Percentiles rank a stretch among this genome's conserved stretches.
These are phyloP conservation scores for Grallaria varia DNA, from an alignment of 2,113 vertebrate genomes.

Conservation along the genomic window DNA sequence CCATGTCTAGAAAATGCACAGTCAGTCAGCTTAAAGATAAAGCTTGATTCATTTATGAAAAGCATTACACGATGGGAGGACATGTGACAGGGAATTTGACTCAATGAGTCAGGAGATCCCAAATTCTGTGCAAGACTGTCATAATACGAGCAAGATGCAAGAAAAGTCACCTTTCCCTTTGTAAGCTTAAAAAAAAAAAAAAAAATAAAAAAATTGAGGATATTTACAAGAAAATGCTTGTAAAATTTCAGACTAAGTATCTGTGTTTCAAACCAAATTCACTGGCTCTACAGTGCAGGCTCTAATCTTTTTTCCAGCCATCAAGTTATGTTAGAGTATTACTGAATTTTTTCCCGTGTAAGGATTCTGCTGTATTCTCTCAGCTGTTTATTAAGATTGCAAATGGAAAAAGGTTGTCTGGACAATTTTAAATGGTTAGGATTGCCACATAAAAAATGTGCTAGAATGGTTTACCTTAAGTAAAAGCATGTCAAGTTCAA, in stretches of 20 bases:
- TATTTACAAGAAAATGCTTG: neutral
- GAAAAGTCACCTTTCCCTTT: neutral
- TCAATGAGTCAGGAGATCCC: neutral
- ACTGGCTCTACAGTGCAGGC: neutral
- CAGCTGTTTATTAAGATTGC: neutral
- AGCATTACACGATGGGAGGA: neutral
- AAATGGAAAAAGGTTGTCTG: neutral
- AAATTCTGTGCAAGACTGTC: neutral
- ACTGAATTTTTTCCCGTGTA: neutral
- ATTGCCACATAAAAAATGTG: neutral
- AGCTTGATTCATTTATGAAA: neutral
- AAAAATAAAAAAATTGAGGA: neutral
- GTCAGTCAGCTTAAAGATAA: neutral
- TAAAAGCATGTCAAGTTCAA: neutral
- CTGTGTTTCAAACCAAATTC: neutral
- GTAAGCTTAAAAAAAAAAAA: neutral
- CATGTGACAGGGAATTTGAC: neutral
- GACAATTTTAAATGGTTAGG: neutral
- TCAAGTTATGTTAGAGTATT: neutral
- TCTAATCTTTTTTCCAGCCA: constrained; percentile 15
- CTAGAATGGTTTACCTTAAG: neutral
- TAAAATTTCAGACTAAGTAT: neutral
- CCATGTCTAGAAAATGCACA: neutral
- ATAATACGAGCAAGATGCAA: fast-evolving
- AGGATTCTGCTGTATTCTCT: neutral